Conservation (phyloP, 2,888 invertebrate genomes). For the Lacanobia wlatinum region DNA sequence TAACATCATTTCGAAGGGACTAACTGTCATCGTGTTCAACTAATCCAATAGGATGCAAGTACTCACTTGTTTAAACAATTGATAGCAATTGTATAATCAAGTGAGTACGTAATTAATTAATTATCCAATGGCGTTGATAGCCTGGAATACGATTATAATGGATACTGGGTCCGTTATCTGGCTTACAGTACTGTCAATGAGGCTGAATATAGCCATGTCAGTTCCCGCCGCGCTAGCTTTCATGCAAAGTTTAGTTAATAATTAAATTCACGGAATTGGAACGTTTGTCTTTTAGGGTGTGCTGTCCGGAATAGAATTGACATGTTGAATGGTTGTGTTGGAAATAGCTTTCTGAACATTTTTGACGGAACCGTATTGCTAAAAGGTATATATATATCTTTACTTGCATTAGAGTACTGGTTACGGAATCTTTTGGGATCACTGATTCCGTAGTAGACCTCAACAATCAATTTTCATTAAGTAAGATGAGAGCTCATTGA, state of each 20-base stretch:
- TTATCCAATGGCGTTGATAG: slow-evolving; percentile 55
- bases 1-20: slow-evolving; percentile 51
- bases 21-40: slow-evolving; percentile 43
- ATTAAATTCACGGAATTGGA: slow-evolving; percentile 32
- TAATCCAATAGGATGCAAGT: slow-evolving; percentile 54
- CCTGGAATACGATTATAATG: slow-evolving; percentile 53
- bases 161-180: slow-evolving; percentile 52
- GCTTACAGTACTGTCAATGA: slow-evolving; percentile 44
- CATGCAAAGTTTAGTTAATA: slow-evolving; percentile 42
- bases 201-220: slow-evolving; percentile 48
- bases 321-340: slow-evolving; percentile 21
- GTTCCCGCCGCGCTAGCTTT: slow-evolving; percentile 1
- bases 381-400: not conserved
- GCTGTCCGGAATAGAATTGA: slow-evolving; percentile 30
- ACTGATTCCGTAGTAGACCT: no score
- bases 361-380: not conserved
- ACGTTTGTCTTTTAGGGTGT: slow-evolving; percentile 34
- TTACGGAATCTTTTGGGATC: no score
- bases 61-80: slow-evolving; percentile 57
- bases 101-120: no score
- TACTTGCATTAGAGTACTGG: not conserved
- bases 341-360: not conserved
- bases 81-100: no score
- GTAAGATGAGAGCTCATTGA: no score
- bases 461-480: not conserved